Conservation (phyloP, 2,113 vertebrate species). For the Crypturellus undulatus region DNA sequence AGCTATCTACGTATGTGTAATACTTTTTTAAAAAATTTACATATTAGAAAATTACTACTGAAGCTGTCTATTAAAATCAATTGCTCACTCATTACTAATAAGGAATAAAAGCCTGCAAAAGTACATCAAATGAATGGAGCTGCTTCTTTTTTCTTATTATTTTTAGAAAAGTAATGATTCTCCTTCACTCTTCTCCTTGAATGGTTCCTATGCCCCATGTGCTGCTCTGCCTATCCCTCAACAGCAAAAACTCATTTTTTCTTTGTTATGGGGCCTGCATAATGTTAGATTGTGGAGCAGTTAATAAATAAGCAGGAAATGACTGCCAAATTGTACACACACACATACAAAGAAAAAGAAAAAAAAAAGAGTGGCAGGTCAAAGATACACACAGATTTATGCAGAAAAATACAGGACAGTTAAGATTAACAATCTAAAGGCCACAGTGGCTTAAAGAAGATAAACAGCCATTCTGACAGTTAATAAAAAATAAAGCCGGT, state of each 20-base stretch:
- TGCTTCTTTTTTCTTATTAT: neutral
- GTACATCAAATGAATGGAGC: accelerated
- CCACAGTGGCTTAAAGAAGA: slow-evolving; percentile 10
- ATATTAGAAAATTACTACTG: neutral
- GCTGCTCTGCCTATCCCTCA: neutral
- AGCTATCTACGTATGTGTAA: neutral
- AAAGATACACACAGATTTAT: neutral
- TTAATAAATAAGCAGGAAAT: slow-evolving; percentile 1
- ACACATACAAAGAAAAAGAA: too few relatives aligned
- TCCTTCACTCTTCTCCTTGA: neutral
- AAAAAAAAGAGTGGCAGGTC: neutral
- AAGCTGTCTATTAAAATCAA: neutral
- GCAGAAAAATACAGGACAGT: slow-evolving; percentile 3
- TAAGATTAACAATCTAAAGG: neutral
- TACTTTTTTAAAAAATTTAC: neutral
- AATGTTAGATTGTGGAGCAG: neutral
- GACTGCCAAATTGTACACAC: slow-evolving; percentile 5
- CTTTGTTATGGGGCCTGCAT: neutral
- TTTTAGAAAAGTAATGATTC: neutral
- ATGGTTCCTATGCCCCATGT: neutral
- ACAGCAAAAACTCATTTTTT: neutral
- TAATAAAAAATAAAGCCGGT: slow-evolving; percentile 15
- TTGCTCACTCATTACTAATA: neutral
- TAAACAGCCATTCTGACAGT: neutral
- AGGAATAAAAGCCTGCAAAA: neutral